These are phyloP conservation scores for Liodrosophila aerea DNA, from an alignment of 2,888 invertebrate species.

Conservation along the genomic window DNA sequence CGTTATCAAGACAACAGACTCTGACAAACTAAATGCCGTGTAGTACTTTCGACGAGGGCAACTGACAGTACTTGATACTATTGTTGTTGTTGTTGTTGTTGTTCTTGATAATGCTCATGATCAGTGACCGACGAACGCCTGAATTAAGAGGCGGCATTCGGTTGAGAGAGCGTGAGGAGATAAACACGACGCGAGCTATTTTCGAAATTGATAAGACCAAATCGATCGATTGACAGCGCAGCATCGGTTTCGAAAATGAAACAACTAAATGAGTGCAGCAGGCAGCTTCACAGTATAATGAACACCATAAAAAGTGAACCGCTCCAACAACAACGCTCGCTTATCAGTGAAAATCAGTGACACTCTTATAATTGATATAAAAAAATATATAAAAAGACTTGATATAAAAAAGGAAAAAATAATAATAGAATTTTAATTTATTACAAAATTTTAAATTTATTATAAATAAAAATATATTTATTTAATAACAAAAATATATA, in stretches of 20 bases:
- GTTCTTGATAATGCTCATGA: constrained; percentile 54
- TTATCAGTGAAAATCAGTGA: too few relatives aligned
- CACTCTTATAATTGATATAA: too few relatives aligned
- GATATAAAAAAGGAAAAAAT: too few relatives aligned
- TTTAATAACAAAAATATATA: too few relatives aligned
- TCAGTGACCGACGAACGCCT: constrained; percentile 19
- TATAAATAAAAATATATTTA: too few relatives aligned
- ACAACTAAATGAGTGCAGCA: not conserved
- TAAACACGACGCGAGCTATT: constrained; percentile 52
- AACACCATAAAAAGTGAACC: too few relatives aligned
- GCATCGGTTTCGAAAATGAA: not conserved
- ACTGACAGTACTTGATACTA: constrained; percentile 29
- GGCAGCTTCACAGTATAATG: not conserved
- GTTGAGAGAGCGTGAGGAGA: constrained; percentile 43
- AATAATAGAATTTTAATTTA: too few relatives aligned
- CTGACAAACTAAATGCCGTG: constrained; percentile 79
- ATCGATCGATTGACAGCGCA: constrained; percentile 38
- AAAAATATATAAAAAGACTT: too few relatives aligned
- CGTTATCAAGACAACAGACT: constrained; percentile 83
- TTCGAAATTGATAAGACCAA: constrained; percentile 56
- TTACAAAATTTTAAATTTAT: too few relatives aligned
- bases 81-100: constrained; percentile 7
- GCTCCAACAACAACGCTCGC: too few relatives aligned
- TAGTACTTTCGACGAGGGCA: constrained; percentile 18
- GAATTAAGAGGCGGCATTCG: constrained; percentile 66